A percentile compares a stretch with the other conserved stretches of the same genome.
These are phyloP conservation scores for Staurois parvus DNA, from an alignment of 2,797 vertebrate species.

Conservation along the genomic window DNA sequence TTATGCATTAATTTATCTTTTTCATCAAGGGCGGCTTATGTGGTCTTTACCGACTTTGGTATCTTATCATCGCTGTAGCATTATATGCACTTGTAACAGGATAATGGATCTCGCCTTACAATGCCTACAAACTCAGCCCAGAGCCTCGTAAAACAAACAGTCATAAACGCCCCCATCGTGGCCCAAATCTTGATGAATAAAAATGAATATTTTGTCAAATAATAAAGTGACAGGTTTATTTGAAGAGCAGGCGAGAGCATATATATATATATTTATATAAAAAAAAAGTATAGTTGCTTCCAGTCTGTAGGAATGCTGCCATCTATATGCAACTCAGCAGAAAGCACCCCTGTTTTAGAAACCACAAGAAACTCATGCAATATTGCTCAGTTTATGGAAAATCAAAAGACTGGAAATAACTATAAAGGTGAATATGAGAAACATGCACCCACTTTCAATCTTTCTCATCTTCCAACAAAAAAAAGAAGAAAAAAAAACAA, in stretches of 20 bases:
- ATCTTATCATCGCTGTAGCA: slow-evolving; percentile 82
- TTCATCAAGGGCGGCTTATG: slow-evolving; percentile 89
- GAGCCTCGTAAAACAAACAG: slow-evolving; percentile 83
- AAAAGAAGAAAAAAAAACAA: slow-evolving; percentile 75
- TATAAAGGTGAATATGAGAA: slow-evolving; percentile 88
- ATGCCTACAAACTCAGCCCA: slow-evolving; percentile 85
- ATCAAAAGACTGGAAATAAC: slow-evolving; percentile 88
- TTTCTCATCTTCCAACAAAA: slow-evolving; percentile 65
- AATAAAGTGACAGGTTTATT: slow-evolving; percentile 94
- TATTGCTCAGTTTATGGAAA: slow-evolving; percentile 83
- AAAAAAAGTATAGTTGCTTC: slow-evolving; percentile 69
- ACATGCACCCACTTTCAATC: slow-evolving; percentile 81
- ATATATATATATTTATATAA: no score
- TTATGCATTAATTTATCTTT: slow-evolving; percentile 91
- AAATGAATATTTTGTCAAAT: slow-evolving; percentile 91
- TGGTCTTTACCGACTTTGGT: slow-evolving; percentile 87
- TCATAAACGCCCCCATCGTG: slow-evolving; percentile 82
- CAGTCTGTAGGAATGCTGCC: slow-evolving; percentile 94
- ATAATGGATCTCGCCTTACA: slow-evolving; percentile 87
- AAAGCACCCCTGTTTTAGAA: slow-evolving; percentile 78
- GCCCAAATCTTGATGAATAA: slow-evolving; percentile 86
- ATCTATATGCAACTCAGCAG: slow-evolving; percentile 89
- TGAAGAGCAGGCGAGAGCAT: slow-evolving; percentile 80
- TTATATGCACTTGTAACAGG: slow-evolving; percentile 86
- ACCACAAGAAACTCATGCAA: slow-evolving; percentile 79